Conservation (phyloP, 2,888 invertebrate species). For the Dicyrtomina minuta region DNA sequence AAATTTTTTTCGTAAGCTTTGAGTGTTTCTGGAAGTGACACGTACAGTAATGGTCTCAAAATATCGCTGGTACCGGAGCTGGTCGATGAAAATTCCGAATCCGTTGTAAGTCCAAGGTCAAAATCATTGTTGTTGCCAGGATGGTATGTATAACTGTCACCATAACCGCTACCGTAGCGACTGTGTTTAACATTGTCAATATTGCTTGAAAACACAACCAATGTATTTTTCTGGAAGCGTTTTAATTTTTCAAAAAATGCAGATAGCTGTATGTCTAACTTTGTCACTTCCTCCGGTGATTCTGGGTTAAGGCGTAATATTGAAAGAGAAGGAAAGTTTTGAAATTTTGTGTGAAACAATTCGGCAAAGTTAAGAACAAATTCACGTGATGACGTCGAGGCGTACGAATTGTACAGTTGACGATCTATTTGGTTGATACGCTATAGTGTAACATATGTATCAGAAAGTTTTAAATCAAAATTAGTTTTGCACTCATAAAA, state of each 20-base stretch:
- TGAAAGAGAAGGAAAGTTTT: constrained; percentile 2
- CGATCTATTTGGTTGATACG: constrained; percentile 4
- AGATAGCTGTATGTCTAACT: not conserved
- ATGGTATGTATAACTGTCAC: no score
- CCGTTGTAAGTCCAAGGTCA: not conserved
- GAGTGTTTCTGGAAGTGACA: constrained; percentile 3
- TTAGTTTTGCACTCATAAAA: not conserved
- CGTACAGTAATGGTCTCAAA: constrained; percentile 8
- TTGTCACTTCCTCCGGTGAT: not conserved
- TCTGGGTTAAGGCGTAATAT: not conserved
- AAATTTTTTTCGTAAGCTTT: not conserved
- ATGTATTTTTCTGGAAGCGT: not conserved
- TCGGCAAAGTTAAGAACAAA: not conserved
- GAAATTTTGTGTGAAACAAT: constrained; percentile 4
- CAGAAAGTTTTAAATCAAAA: not conserved
- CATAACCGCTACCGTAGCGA: no score
- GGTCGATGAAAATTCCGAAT: no score
- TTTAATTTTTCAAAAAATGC: not conserved
- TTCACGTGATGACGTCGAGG: constrained; percentile 13
- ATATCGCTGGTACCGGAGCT: no score
- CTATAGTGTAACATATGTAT: not conserved
- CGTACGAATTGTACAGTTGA: constrained; percentile 9
- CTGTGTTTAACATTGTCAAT: no score
- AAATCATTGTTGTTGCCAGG: not conserved
- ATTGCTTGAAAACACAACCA: constrained; percentile 18